phyloP scores from a whole-genome alignment of 2,113 vertebrate species.

The Uria aalge region DNA sequence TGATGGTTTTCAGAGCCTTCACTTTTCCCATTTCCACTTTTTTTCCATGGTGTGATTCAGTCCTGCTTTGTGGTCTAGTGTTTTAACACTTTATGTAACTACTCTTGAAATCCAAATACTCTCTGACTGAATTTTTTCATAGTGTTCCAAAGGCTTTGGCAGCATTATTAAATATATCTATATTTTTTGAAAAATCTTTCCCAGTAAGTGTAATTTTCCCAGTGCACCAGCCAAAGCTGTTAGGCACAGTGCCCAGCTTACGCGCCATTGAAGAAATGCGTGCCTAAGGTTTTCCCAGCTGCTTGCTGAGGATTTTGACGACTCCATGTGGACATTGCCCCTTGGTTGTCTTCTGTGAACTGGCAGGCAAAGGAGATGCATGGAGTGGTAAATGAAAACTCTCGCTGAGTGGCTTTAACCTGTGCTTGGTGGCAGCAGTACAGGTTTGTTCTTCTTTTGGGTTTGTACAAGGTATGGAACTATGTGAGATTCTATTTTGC shows the following conservation, averaged over 20 bases:
- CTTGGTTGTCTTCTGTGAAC: not conserved
- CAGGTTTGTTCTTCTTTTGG: not conserved
- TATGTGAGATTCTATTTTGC: not conserved
- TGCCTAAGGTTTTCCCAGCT: not conserved
- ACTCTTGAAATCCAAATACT: not conserved
- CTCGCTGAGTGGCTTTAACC: not conserved
- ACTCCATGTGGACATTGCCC: not conserved
- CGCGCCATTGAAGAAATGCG: not conserved
- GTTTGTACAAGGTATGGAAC: not conserved
- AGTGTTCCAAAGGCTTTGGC: not conserved
- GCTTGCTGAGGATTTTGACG: not conserved
- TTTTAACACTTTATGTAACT: not conserved
- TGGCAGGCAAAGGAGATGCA: not conserved
- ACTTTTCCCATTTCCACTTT: not conserved
- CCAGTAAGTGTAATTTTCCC: not conserved
- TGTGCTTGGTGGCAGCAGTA: not conserved
- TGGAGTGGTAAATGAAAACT: not conserved
- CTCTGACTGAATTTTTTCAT: not conserved
- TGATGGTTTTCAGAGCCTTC: not conserved
- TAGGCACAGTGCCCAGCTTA: not conserved
- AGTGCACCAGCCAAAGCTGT: not conserved
- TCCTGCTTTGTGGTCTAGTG: not conserved
- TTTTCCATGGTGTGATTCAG: not conserved
- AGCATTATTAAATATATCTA: not conserved
- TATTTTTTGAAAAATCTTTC: not conserved